A percentile compares a stretch with the other conserved stretches of the same genome.
These are phyloP conservation scores for Ceratitis capitata DNA, from an alignment of 1,140 invertebrate species.

Conservation along the genomic window DNA sequence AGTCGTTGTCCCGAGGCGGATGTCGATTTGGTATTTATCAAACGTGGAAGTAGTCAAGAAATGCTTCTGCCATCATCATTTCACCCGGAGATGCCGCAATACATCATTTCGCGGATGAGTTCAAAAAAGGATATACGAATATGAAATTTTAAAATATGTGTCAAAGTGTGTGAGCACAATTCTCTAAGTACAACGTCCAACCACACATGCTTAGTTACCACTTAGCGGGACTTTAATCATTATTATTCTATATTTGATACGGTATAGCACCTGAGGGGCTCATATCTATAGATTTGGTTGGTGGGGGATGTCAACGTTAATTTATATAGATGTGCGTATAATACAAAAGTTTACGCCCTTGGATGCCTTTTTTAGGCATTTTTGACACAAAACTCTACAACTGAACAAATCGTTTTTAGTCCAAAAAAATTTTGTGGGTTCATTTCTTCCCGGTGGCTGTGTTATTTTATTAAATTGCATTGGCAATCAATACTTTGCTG, in stretches of 20 bases:
- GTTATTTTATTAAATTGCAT: conserved; percentile 20
- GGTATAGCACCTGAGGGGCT: no score
- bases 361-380: neutral
- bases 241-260: no score
- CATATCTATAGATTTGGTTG: no score
- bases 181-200: neutral
- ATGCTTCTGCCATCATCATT: neutral
- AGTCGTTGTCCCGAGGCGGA: neutral
- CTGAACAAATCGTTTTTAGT: no score
- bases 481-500: neutral
- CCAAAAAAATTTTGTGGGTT: no score
- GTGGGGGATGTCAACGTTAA: no score
- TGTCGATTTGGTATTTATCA: conserved; percentile 8
- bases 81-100: neutral
- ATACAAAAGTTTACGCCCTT: no score
- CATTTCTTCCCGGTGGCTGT: neutral
- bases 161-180: neutral
- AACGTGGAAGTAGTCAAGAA: neutral
- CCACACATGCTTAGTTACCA: neutral
- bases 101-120: neutral
- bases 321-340: no score
- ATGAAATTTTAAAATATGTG: neutral
- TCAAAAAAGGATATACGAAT: neutral
- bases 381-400: no score
- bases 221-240: no score